A percentile compares a stretch with the other conserved stretches of the same genome.
Evolutionary conservation across 2,888 invertebrate species (phyloP).

Genomic region (Phyto melanocephala): DNA sequence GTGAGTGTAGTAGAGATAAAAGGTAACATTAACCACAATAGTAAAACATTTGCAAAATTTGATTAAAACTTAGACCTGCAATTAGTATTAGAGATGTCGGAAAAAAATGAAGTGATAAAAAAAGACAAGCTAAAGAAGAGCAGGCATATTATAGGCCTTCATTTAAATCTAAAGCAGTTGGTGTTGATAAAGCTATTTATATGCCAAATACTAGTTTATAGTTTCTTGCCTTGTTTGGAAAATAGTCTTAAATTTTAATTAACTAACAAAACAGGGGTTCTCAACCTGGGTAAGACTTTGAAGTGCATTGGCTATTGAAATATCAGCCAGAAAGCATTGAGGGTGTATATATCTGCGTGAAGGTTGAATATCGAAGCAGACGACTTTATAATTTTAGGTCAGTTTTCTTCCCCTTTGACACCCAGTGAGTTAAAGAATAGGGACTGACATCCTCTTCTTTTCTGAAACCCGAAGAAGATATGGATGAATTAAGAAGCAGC

Average conservation of each 20-base stretch:
- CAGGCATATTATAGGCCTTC: background rate
- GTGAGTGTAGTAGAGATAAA: slow-evolving; percentile 44
- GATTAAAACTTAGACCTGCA: slow-evolving; percentile 50
- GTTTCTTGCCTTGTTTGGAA: background rate
- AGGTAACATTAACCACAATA: slow-evolving; percentile 61
- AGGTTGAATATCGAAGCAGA: too few species aligned
- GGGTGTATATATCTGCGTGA: too few species aligned
- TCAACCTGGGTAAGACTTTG: too few species aligned
- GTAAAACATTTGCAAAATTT: slow-evolving; percentile 62
- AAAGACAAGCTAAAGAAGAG: background rate
- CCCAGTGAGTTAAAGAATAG: too few species aligned
- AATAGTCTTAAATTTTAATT: slow-evolving; percentile 28
- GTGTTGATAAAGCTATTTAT: background rate
- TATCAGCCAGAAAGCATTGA: too few species aligned
- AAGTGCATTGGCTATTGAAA: too few species aligned
- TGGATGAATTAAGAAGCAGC: too few species aligned
- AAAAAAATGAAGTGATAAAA: background rate
- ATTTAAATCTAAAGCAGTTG: background rate
- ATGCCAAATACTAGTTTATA: background rate
- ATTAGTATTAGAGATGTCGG: slow-evolving; percentile 37
- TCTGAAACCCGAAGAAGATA: too few species aligned
- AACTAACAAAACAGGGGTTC: background rate
- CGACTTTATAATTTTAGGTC: too few species aligned
- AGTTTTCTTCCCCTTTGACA: too few species aligned
- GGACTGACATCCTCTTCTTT: too few species aligned